Evolutionary conservation across 2,888 invertebrate species (phyloP).

Genomic region (Ecdyonurus torrentis): DNA sequence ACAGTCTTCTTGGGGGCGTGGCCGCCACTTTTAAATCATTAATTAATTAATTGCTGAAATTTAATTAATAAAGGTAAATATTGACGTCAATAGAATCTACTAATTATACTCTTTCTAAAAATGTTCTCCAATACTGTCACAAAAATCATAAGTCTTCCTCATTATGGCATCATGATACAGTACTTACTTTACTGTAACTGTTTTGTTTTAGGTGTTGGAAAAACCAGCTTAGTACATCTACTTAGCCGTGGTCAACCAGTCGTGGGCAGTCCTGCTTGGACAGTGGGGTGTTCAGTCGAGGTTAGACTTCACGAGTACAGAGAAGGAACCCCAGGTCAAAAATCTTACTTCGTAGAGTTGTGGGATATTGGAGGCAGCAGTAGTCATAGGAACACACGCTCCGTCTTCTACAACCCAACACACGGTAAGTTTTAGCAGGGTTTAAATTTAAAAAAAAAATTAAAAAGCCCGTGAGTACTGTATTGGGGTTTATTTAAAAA

Average conservation of each 20-base stretch:
- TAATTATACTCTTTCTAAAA: too few relatives aligned
- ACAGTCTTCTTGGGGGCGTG: too few relatives aligned
- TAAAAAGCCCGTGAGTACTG: too few relatives aligned
- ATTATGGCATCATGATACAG: slow-evolving; percentile 6
- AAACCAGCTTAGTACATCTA: slow-evolving; percentile 84
- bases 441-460: background rate
- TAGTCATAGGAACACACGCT: slow-evolving; percentile 81
- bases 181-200: slow-evolving; percentile 2
- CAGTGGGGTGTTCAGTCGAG: slow-evolving; percentile 90
- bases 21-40: too few relatives aligned
- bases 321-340: slow-evolving; percentile 83
- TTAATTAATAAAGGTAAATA: too few relatives aligned
- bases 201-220: slow-evolving; percentile 68
- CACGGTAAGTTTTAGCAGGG: slow-evolving; percentile 43
- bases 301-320: slow-evolving; percentile 89
- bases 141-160: too few relatives aligned
- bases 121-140: too few relatives aligned
- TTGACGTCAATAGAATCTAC: too few relatives aligned
- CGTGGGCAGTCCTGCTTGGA: slow-evolving; percentile 78
- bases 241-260: slow-evolving; percentile 78
- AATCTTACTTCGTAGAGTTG: slow-evolving; percentile 81
- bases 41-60: too few relatives aligned
- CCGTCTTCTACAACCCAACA: slow-evolving; percentile 84
- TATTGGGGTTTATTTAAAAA: background rate
- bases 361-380: slow-evolving; percentile 97